These are phyloP conservation scores for Ophonus ardosiacus DNA, from an alignment of 2,888 invertebrate genomes.

Conservation along the genomic window DNA sequence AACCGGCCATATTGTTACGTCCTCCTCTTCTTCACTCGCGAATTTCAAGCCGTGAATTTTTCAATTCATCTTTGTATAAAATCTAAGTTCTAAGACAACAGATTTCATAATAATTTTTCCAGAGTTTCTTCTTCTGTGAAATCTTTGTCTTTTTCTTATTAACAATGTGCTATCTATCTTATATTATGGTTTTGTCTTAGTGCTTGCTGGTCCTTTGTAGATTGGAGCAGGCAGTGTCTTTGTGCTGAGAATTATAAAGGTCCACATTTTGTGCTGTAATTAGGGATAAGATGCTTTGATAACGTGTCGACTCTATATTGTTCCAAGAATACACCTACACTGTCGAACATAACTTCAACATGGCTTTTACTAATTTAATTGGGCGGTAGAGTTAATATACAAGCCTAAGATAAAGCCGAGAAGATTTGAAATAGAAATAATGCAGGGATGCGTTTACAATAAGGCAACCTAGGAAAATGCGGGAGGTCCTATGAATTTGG, in stretches of 20 bases:
- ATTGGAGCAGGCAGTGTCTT: conserved; percentile 6
- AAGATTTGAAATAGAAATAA: neutral
- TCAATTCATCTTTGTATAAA: no score
- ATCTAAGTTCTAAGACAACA: no score
- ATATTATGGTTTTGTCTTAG: neutral
- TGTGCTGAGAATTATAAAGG: conserved; percentile 39
- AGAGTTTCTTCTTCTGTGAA: no score
- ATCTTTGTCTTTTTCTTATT: neutral
- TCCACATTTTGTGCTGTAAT: conserved; percentile 33
- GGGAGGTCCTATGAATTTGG: no score
- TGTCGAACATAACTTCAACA: neutral
- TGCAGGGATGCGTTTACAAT: no score
- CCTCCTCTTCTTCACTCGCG: no score
- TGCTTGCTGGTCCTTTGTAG: neutral
- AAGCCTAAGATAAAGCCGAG: neutral
- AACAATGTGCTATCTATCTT: neutral
- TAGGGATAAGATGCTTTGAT: conserved; percentile 44
- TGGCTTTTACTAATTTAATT: neutral
- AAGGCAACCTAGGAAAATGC: no score
- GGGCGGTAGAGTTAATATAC: neutral
- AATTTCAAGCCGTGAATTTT: no score
- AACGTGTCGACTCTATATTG: conserved; percentile 12
- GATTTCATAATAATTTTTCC: no score
- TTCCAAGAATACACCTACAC: neutral
- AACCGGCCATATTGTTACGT: no score